Evolutionary conservation across 2,113 vertebrate species (phyloP).

Genomic region (Ciconia boyciana): DNA sequence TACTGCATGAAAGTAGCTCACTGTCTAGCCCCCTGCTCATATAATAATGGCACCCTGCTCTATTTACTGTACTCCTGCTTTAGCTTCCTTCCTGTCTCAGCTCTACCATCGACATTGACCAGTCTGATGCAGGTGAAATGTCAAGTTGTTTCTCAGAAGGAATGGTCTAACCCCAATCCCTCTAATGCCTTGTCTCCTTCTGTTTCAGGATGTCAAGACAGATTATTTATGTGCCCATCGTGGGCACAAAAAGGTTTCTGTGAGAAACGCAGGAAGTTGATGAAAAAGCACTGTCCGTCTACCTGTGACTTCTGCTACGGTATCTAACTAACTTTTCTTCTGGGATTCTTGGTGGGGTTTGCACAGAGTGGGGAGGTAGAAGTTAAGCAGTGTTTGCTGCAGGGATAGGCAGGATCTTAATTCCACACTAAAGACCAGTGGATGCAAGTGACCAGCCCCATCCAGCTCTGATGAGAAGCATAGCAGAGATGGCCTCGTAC

Average conservation of each 20-base stretch:
- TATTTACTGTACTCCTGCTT: too few species aligned
- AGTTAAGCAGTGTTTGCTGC: background rate
- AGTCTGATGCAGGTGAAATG: too few species aligned
- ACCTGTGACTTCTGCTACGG: conserved; percentile 97
- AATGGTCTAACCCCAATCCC: background rate
- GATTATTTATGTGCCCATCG: conserved; percentile 82
- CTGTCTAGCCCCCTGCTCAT: rapidly evolving
- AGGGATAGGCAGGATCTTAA: background rate
- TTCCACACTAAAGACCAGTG: background rate
- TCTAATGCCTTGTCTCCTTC: background rate
- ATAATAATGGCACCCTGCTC: too few species aligned
- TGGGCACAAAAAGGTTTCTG: conserved; percentile 92
- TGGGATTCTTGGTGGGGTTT: background rate
- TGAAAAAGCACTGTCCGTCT: conserved; percentile 93
- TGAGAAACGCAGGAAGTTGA: conserved; percentile 80
- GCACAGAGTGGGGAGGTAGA: background rate
- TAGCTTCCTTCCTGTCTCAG: background rate
- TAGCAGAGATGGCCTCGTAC: rapidly evolving
- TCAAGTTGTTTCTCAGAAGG: background rate
- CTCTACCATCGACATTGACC: background rate
- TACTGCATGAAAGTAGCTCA: background rate
- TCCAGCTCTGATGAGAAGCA: background rate
- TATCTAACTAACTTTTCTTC: background rate
- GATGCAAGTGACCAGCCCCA: background rate
- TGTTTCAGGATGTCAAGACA: conserved; percentile 87